phyloP scores from a whole-genome alignment of 35 echinoderm and acorn worm species.

The Ophiothrix spiculata region DNA sequence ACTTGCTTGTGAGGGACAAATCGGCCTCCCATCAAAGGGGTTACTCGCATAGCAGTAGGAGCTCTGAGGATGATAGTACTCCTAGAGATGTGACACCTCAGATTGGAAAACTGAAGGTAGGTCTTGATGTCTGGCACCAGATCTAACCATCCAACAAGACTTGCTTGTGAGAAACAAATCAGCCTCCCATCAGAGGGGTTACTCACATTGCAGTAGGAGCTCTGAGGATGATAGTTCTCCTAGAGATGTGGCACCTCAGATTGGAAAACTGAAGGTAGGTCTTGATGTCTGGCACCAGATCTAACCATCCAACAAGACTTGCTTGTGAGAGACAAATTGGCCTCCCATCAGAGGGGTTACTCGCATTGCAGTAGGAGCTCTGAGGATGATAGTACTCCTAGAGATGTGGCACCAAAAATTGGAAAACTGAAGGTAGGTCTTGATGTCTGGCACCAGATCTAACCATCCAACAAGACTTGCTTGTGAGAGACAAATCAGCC shows the following conservation, averaged over 20 bases:
- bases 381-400: slow-evolving; percentile 9
- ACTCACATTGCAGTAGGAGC: neutral
- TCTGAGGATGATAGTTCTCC: slow-evolving; percentile 8
- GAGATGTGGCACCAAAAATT: neutral
- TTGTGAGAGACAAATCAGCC: slow-evolving; percentile 47
- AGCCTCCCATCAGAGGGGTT: neutral
- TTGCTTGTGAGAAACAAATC: slow-evolving; percentile 60
- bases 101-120: slow-evolving; percentile 18
- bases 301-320: slow-evolving; percentile 39
- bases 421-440: slow-evolving; percentile 20
- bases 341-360: neutral
- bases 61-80: slow-evolving; percentile 13
- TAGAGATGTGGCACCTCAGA: neutral
- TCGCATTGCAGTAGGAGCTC: neutral
- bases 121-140: slow-evolving; percentile 54
- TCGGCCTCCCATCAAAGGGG: neutral
- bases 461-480: slow-evolving; percentile 27
- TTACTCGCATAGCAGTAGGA: neutral
- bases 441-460: slow-evolving; percentile 67
- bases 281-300: slow-evolving; percentile 60
- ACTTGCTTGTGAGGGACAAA: slow-evolving; percentile 62
- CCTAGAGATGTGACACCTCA: neutral
- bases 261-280: slow-evolving; percentile 19
- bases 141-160: slow-evolving; percentile 33
- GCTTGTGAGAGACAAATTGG: slow-evolving; percentile 49